Evolutionary conservation across 2,797 vertebrate genomes (phyloP).

Genomic region (Chaunax sp.): DNA sequence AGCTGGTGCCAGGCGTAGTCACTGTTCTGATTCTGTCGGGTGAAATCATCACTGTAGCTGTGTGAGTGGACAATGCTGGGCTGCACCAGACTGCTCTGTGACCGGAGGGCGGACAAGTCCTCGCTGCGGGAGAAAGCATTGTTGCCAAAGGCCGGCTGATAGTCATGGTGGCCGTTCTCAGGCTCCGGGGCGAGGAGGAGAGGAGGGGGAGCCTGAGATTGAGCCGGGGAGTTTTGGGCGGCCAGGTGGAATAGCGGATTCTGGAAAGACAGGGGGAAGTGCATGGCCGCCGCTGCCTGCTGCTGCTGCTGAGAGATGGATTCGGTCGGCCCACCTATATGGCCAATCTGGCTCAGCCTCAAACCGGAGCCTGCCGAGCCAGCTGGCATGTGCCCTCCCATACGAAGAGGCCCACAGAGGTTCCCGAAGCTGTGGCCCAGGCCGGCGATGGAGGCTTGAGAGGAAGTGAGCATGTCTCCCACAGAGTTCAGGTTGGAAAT

Average conservation of each 20-base stretch:
- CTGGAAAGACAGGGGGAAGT: slow-evolving; percentile 95
- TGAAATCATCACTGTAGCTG: slow-evolving; percentile 98
- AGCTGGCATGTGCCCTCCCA: slow-evolving; percentile 86
- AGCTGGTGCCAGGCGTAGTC: slow-evolving; percentile 93
- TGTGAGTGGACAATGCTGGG: slow-evolving; percentile 95
- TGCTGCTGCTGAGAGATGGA: slow-evolving; percentile 93
- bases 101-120: slow-evolving; percentile 89
- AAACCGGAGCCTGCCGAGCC: slow-evolving; percentile 89
- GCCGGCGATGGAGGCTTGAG: slow-evolving; percentile 93
- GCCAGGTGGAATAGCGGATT: slow-evolving; percentile 97
- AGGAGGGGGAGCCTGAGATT: slow-evolving; percentile 76
- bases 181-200: slow-evolving; percentile 87
- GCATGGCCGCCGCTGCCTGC: slow-evolving; percentile 86
- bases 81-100: slow-evolving; percentile 86
- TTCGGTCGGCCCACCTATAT: slow-evolving; percentile 91
- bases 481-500: slow-evolving; percentile 94
- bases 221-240: slow-evolving; percentile 88
- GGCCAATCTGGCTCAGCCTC: slow-evolving; percentile 90
- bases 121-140: slow-evolving; percentile 95
- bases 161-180: slow-evolving; percentile 88
- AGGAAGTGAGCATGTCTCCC: slow-evolving; percentile 92
- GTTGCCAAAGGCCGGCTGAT: slow-evolving; percentile 87
- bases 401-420: slow-evolving; percentile 89
- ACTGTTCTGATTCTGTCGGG: slow-evolving; percentile 89
- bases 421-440: slow-evolving; percentile 84